phyloP scores from a whole-genome alignment of 2,888 invertebrate genomes.

The Lycaena phlaeas region DNA sequence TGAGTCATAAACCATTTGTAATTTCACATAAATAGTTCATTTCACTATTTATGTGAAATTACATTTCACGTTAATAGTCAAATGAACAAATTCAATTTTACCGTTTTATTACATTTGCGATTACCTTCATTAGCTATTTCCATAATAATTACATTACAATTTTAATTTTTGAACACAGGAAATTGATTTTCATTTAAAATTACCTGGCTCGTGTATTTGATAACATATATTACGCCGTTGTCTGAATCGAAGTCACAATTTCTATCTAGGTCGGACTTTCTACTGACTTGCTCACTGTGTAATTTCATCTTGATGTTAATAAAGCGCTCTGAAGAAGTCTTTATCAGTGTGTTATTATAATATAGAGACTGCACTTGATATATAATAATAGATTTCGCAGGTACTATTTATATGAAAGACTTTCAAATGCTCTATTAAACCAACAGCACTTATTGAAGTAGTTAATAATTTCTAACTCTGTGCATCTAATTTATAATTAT shows the following conservation, averaged over 20 bases:
- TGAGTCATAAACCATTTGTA: too few species aligned
- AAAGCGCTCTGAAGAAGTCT: background rate
- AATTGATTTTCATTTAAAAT: conserved; percentile 4
- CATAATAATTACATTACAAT: too few species aligned
- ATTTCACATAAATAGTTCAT: too few species aligned
- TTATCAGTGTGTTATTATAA: conserved; percentile 2
- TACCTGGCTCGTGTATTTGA: background rate
- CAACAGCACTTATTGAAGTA: too few species aligned
- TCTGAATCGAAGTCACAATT: background rate
- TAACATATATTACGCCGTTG: background rate
- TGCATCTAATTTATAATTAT: background rate
- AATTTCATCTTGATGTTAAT: conserved; percentile 2
- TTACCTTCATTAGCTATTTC: too few species aligned
- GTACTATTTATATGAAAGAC: background rate
- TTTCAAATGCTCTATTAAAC: background rate
- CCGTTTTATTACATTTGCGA: too few species aligned
- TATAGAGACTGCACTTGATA: background rate
- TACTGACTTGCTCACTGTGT: background rate
- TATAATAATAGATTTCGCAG: background rate
- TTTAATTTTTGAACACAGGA: background rate
- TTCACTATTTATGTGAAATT: too few species aligned
- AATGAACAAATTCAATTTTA: too few species aligned
- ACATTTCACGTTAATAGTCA: too few species aligned
- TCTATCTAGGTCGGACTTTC: conserved; percentile 8
- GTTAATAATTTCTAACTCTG: too few species aligned